Percentiles rank a stretch among this genome's conserved stretches.
phyloP scores from a whole-genome alignment of 2,888 invertebrate genomes.

The Leptopilina drosophilae region DNA sequence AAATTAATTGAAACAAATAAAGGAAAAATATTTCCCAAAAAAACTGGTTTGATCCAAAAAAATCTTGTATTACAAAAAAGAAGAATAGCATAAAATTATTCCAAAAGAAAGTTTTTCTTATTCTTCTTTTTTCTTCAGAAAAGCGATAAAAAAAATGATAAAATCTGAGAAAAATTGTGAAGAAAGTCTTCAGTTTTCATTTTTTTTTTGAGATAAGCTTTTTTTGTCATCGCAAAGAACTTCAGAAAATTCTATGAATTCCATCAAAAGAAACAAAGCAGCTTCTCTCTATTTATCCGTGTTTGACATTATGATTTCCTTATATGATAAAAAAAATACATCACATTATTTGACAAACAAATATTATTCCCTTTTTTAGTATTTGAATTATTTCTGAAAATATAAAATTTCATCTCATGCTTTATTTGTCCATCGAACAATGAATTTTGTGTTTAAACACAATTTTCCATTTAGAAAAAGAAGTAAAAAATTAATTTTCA shows the following conservation, averaged over 20 bases:
- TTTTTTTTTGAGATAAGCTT: constrained; percentile 21
- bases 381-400: neutral
- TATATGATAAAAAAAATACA: neutral
- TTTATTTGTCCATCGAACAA: neutral
- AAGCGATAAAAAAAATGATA: neutral
- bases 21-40: neutral
- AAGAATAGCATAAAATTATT: neutral
- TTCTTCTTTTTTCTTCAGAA: neutral
- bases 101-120: neutral
- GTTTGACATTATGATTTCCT: constrained; percentile 16
- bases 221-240: neutral
- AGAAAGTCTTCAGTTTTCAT: constrained; percentile 18
- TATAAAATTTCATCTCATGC: neutral
- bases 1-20: too few species aligned
- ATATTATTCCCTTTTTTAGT: neutral
- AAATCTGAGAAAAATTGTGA: constrained; percentile 20
- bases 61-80: neutral
- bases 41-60: neutral
- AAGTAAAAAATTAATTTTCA: too few species aligned
- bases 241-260: neutral
- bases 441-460: neutral
- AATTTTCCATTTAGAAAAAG: neutral
- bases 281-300: constrained; percentile 27
- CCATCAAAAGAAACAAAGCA: constrained; percentile 4
- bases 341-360: neutral